Evolutionary conservation across 1,140 invertebrate species (phyloP), one percentile per base, ranked within the genome.

Genomic region (Linepithema humile): DNA sequence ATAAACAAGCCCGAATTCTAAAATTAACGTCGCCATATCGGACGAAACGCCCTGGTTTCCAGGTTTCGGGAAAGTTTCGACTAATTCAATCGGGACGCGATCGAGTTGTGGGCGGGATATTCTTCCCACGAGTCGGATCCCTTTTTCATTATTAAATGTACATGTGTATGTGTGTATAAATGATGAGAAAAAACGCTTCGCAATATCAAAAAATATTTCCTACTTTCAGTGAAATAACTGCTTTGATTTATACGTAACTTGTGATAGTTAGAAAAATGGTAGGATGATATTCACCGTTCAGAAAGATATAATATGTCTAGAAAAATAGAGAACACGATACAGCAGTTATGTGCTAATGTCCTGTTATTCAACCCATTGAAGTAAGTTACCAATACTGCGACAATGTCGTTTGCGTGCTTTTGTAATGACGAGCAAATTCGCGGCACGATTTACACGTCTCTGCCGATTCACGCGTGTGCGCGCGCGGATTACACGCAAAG

Each of bases 1-100:
- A 88, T 90, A 90, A 90, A 88, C 89, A 78, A 55, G 85, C 55
- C 77, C 77, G 29, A 55, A 85, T 90, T 89, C 23, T 70, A 26
- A 88, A 40, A 84, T 90, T 86, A 86, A 90, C 75, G 59, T 77
- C 67, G 73, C 57, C 70, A 53, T 83, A 65, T 73, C 69, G 74
- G 29, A 62, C 57, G 65, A 78, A 72, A 59, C 57, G 59, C 72
- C 60, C 69, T 29, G 50, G 38, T 87, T 84, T 87, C 43, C 65
- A 15, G 53, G 23, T 43, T 84, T 74, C 38, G 15, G 35, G 7
- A 43, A 75, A 86, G 26, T 75, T 62, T 53, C 17, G 64, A 45
- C 35, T 53, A 55, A 86, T 86, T 83, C 85, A 40, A 86, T 35
- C 20, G 62, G 32, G 38, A 6, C 38, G 75, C 75, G 75, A 80